These are phyloP conservation scores for Bradypodion ventrale DNA, from an alignment of 2,797 vertebrate species.

Conservation along the genomic window DNA sequence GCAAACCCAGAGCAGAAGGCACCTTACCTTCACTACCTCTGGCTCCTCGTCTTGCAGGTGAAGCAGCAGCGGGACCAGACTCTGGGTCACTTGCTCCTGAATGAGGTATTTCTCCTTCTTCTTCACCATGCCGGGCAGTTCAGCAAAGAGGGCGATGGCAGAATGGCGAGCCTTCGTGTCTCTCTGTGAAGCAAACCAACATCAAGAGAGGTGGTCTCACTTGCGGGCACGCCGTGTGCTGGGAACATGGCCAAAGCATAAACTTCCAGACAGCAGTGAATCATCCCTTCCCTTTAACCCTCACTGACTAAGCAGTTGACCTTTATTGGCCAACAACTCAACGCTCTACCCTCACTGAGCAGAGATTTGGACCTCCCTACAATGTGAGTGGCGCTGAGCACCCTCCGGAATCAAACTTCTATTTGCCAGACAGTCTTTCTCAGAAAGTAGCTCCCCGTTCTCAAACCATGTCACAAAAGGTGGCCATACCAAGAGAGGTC, in stretches of 20 bases:
- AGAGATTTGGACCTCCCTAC: too few species aligned
- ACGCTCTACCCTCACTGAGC: too few species aligned
- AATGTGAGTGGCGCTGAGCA: too few species aligned
- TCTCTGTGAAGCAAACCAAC: conserved; percentile 27
- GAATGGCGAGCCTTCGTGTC: conserved; percentile 43
- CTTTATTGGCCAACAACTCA: neutral
- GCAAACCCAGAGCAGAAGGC: neutral
- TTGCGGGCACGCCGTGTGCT: neutral
- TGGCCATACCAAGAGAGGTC: too few species aligned
- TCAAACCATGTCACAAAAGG: too few species aligned
- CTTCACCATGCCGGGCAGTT: conserved; percentile 57
- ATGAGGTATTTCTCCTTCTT: conserved; percentile 48
- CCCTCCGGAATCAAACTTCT: too few species aligned
- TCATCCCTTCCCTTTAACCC: neutral
- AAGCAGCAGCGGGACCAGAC: conserved; percentile 63
- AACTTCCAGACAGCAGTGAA: too few species aligned
- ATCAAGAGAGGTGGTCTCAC: neutral
- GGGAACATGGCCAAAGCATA: too few species aligned
- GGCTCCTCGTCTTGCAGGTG: conserved; percentile 67
- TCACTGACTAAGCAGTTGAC: neutral
- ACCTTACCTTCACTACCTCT: conserved; percentile 55
- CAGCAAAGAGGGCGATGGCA: conserved; percentile 62
- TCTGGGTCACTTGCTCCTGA: conserved; percentile 61
- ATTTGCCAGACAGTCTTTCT: too few species aligned
- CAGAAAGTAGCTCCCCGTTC: too few species aligned